phyloP scores from a whole-genome alignment of 2,113 vertebrate genomes.

The Kryptolebias marmoratus region DNA sequence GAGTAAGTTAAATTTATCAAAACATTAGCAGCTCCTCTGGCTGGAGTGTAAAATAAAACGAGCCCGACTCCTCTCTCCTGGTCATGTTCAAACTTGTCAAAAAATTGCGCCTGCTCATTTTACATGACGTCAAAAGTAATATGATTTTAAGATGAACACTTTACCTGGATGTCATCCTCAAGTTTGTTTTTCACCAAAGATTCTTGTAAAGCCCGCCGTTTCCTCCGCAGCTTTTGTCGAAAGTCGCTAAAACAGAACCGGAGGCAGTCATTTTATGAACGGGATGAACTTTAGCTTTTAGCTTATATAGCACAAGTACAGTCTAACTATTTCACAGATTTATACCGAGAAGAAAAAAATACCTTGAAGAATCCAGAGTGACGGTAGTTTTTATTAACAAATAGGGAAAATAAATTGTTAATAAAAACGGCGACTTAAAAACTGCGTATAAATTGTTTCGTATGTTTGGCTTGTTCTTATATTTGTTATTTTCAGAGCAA shows the following conservation, averaged over 20 bases:
- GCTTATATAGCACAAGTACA: background rate
- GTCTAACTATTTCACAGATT: background rate
- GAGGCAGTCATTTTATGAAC: background rate
- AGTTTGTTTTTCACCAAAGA: constrained; percentile 56
- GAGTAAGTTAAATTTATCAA: constrained; percentile 58
- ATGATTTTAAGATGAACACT: too few species aligned
- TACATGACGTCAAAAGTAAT: background rate
- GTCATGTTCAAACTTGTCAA: constrained; percentile 51
- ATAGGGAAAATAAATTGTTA: background rate
- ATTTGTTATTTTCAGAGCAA: background rate
- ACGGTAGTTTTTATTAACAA: background rate
- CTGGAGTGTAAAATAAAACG: constrained; percentile 2
- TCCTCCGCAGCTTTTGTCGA: constrained; percentile 74
- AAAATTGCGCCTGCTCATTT: background rate
- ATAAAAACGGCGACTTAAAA: background rate
- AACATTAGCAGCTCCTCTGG: constrained; percentile 24
- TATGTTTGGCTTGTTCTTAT: background rate
- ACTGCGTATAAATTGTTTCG: background rate
- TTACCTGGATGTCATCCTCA: constrained; percentile 77
- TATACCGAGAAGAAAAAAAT: background rate
- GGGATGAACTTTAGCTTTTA: constrained; percentile 6
- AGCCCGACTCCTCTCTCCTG: constrained; percentile 1
- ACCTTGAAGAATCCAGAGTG: constrained; percentile 73
- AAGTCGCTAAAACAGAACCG: constrained; percentile 47
- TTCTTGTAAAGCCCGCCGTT: constrained; percentile 70